Evolutionary conservation across 2,797 vertebrate species (phyloP), one percentile per base, ranked within the genome.

Genomic region (Melopsittacus undulatus): DNA sequence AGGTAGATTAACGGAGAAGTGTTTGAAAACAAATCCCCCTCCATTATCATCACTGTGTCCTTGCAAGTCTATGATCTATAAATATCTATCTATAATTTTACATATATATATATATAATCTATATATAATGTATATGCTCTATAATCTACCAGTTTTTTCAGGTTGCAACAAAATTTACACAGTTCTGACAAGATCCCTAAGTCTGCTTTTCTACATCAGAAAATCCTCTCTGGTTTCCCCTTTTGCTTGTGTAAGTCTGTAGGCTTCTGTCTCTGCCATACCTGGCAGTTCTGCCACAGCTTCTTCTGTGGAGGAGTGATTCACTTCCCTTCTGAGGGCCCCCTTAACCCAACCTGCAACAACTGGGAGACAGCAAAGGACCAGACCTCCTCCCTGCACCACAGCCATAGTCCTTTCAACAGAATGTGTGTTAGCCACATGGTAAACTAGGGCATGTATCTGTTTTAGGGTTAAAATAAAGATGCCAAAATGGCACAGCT

Each of bases 291-390:
- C 15, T 42, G 43, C 48, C 51, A 11, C 57, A 18, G 51, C 34
- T 32, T 43, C 23, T 30, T 11, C 62, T n/a, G 42, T 4, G 16
- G 45, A 64, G 15, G 11, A 26, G 49, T 36, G 34, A 46, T 48
- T 13, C 8, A 0, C 0, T 19, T 36, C 29, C 61, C 23, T 75
- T 29, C 1, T 3, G 13, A 10, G 8, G 13, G 14, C 42, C 57
- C 19, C 67, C 66, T 69, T 38, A 23, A 52, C 11, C 40, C 78
- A 30, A 4, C 2, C 66, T 48, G 30, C 12, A n/a, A 24, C 23
- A 32, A 4, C 13, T 43, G n/a, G 46, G 42, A 61, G 66, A 36
- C 59, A 40, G 21, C 4, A 21, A 22, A 57, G 3, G 12, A 26
- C n/a, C 89, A n/a, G 45, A 27, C 2, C 2, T 29, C 17, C 20